Conservation (phyloP, 23 tunicate species). For the Phallusia fumigata region DNA sequence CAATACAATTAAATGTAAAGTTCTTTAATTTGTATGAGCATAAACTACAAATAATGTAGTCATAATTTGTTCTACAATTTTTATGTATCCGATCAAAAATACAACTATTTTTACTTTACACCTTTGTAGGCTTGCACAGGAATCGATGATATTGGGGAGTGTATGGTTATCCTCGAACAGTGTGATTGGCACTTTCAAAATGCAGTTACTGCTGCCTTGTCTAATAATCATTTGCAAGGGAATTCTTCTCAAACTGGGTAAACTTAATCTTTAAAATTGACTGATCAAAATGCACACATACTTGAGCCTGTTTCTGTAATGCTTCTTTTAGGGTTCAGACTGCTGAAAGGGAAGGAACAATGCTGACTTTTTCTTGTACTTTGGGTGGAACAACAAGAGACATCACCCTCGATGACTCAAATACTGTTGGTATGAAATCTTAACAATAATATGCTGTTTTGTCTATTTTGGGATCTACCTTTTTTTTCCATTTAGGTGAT, state of each 20-base stretch:
- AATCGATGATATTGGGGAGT: constrained; percentile 66
- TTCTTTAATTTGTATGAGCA: no score
- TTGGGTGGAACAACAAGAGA: constrained; percentile 35
- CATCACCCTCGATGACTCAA: constrained; percentile 38
- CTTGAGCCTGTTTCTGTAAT: neutral
- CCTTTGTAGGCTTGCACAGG: constrained; percentile 57
- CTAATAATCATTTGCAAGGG: constrained; percentile 9
- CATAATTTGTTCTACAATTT: no score
- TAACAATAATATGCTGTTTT: neutral
- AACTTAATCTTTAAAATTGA: neutral
- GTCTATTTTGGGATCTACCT: neutral
- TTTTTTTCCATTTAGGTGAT: constrained; percentile 21
- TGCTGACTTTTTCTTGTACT: constrained; percentile 46
- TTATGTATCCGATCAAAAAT: no score
- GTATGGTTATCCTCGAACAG: constrained; percentile 73
- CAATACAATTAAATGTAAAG: no score
- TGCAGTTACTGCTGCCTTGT: constrained; percentile 64
- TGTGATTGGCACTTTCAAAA: constrained; percentile 78
- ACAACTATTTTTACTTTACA: no score
- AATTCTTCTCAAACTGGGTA: neutral
- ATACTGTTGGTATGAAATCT: constrained; percentile 44
- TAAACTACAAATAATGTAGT: no score
- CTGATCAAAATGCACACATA: neutral
- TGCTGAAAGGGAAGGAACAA: neutral
- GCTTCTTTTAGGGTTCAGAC: no score